Evolutionary conservation across 2,113 vertebrate species (phyloP), one percentile per base, ranked within the genome.

Genomic region (Barnardius zonarius): DNA sequence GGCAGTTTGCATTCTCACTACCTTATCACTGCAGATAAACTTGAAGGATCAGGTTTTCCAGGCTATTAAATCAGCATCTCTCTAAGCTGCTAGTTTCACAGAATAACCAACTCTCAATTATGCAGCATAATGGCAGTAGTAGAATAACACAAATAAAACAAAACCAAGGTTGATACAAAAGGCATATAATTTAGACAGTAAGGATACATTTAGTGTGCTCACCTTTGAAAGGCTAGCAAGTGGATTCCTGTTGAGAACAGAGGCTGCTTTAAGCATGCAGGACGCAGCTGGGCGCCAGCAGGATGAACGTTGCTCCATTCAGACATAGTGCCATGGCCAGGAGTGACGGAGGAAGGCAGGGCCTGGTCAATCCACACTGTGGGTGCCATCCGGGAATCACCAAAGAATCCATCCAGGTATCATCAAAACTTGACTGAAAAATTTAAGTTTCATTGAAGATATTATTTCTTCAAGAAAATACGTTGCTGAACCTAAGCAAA

Each of bases 241-340:
- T 6, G 3, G 64, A 72, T 64, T 94, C 44, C 51, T 79, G 43
- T 48, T 82, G 51, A 78, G 77, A 96, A 86, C 77, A 93, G 89
- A 95, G 48, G 83, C 48, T 82, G 62, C 51, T 87, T 95, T 82
- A 87, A 93, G 89, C 27, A 72, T 70, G 43, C 37, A 87, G 62
- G 67, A 78, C 30, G 61, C 8, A 54, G 30, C 69, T 84, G 66
- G 48, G 17, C 82, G 87, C 92, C 87, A 75, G 87, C 3, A 2
- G 55, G 35, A n/a, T 75, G 83, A 95, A 57, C 0, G 2, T 69
- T 89, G 43, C 76, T 83, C 64, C 83, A 35, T 78, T 92, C 83
- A 64, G 73, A 75, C 1, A 2, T 19, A 13, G 22, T 52, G 66
- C 69, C 82, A 35, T 2, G 9, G 74, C 31, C 62, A 48, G 55